Percentiles rank a stretch among this genome's conserved stretches.
These are phyloP conservation scores for Beris morrisii DNA, from an alignment of 2,888 invertebrate genomes.

Conservation along the genomic window DNA sequence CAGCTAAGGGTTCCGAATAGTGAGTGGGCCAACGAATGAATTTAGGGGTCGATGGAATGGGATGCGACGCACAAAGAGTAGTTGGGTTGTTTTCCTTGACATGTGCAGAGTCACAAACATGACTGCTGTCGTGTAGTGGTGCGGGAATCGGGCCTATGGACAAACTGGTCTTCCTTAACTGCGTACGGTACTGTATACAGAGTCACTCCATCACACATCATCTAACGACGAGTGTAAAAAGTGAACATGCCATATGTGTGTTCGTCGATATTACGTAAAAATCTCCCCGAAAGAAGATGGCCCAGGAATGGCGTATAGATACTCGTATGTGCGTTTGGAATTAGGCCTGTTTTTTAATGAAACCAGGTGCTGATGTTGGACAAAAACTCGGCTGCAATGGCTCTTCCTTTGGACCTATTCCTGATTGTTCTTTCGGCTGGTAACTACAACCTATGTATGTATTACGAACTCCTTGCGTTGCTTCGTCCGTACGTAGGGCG, in stretches of 20 bases:
- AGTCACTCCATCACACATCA: slow-evolving; percentile 13
- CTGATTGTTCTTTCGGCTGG: slow-evolving; percentile 17
- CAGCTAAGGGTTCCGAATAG: background rate
- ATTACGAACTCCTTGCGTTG: background rate
- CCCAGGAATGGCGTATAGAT: background rate
- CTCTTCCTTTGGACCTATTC: slow-evolving; percentile 11
- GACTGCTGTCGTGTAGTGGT: background rate
- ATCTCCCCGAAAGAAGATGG: background rate
- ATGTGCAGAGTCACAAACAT: slow-evolving; percentile 5
- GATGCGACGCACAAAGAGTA: slow-evolving; percentile 4
- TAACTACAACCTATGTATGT: background rate
- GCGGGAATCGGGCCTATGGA: background rate
- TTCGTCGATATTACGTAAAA: slow-evolving; percentile 7
- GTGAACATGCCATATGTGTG: background rate
- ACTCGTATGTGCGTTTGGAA: slow-evolving; percentile 16
- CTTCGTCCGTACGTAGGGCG: background rate
- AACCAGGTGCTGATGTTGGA: background rate
- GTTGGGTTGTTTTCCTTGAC: slow-evolving; percentile 11
- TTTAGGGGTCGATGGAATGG: background rate
- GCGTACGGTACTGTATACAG: background rate
- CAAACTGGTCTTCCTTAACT: background rate
- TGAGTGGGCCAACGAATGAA: slow-evolving; percentile 2
- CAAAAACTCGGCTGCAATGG: slow-evolving; percentile 13
- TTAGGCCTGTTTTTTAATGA: background rate
- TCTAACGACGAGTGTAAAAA: slow-evolving; percentile 15